phyloP scores from a whole-genome alignment of 2,888 invertebrate genomes.

The Acheta domesticus region DNA sequence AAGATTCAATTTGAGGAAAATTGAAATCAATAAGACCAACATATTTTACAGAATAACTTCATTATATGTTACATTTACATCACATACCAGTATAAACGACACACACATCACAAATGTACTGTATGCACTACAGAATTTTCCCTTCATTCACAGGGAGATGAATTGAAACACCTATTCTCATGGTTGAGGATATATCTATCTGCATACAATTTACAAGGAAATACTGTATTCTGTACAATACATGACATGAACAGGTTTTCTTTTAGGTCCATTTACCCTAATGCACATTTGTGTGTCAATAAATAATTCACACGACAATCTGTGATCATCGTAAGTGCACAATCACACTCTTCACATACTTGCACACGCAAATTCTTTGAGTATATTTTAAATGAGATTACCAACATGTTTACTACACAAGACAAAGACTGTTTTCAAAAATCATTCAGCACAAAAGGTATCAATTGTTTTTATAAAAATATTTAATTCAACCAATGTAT shows the following conservation, averaged over 20 bases:
- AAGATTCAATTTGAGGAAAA: not conserved
- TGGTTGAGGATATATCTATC: slow-evolving; percentile 11
- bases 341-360: not conserved
- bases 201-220: slow-evolving; percentile 18
- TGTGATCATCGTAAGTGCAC: not conserved
- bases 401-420: not conserved
- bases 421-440: not conserved
- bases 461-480: not conserved
- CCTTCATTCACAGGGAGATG: slow-evolving; percentile 1
- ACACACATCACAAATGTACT: slow-evolving; percentile 18
- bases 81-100: slow-evolving; percentile 18
- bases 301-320: not conserved
- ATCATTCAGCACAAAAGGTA: not conserved
- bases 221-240: slow-evolving; percentile 18
- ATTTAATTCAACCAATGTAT: not conserved
- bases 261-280: not conserved
- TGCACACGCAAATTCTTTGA: not conserved
- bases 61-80: slow-evolving; percentile 1
- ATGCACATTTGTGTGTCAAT: slow-evolving; percentile 1
- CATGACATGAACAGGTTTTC: slow-evolving; percentile 5
- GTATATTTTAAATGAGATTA: slow-evolving; percentile 18
- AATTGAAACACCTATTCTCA: slow-evolving; percentile 2
- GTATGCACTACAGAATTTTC: slow-evolving; percentile 5
- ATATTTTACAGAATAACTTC: slow-evolving; percentile 7
- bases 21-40: not conserved